Evolutionary conservation across 1,140 invertebrate species (phyloP).

Genomic region (Aphidius gifuensis): DNA sequence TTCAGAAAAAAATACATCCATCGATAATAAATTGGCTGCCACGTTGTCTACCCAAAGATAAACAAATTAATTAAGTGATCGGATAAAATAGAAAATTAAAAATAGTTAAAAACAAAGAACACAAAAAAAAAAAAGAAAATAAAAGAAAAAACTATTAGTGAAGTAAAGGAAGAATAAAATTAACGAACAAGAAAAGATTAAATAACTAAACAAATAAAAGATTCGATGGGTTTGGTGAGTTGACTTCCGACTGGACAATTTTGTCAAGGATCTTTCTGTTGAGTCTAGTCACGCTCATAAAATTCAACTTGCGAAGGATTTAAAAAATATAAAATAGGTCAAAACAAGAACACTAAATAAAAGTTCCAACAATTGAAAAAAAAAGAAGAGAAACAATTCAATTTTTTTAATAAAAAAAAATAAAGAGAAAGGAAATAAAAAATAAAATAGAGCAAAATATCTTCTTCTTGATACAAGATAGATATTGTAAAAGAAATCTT

Average conservation of each 20-base stretch:
- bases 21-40: too few relatives aligned
- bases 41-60: too few relatives aligned
- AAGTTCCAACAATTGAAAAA: background rate
- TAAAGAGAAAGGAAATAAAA: background rate
- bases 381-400: constrained; percentile 4
- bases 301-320: constrained; percentile 13
- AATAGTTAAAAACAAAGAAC: background rate
- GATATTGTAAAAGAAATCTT: too few relatives aligned
- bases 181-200: background rate
- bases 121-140: background rate
- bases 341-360: background rate
- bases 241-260: constrained; percentile 17
- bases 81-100: too few relatives aligned
- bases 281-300: constrained; percentile 16
- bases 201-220: constrained; percentile 6
- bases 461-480: too few relatives aligned
- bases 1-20: too few relatives aligned
- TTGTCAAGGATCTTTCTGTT: background rate
- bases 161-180: background rate
- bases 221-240: constrained; percentile 13
- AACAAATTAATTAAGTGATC: too few relatives aligned
- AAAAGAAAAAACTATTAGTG: background rate
- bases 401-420: background rate
- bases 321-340: background rate
- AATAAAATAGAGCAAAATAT: too few relatives aligned